Evolutionary conservation across 2,113 vertebrate species (phyloP), one percentile per base, ranked within the genome.

Genomic region (Melospiza melodia): DNA sequence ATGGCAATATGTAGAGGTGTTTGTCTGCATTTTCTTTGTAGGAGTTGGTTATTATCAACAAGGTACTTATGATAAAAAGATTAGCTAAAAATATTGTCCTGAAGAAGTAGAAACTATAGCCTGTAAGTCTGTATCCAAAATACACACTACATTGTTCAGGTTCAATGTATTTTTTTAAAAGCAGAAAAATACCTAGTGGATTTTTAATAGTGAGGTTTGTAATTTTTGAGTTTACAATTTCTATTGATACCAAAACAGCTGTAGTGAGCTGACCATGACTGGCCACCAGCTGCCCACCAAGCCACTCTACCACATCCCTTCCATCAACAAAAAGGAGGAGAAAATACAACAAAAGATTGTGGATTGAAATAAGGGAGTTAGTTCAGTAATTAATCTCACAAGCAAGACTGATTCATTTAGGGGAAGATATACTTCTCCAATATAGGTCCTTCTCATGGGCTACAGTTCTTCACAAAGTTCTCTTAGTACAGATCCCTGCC

Each of bases 241-340:
- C 54, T 59, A 35, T 35, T 58, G 54, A 62, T 49, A 74, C 49
- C 9, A 55, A 76, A 80, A 72, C 61, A 13, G 1, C 23, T 87
- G 39, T 55, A 8, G 31, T n/a, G 43, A 54, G 18, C 33, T 72
- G 85, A 62, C 3, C 2, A 9, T 24, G 11, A 15, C 31, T 86
- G 28, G 19, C 31, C 13, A 46, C 15, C 35, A 68, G 8, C 10
- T 73, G 19, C 31, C 22, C 22, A 49, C 21, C 25, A 75, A 79
- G 6, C 24, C 7, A 3, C 12, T 74, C 35, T 33, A 44, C 22
- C 25, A 55, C 0, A 2, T 3, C 1, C 2, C 2, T 6, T 85
- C 5, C 5, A 75, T 28, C 21, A 48, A 57, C 7, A 62, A 3
- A 11, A 44, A 7, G 28, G 8, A 23, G 4, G 8, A 39, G 15